These are phyloP conservation scores for Paramormyrops hopkinsi DNA, from an alignment of 2,797 vertebrate species.

Conservation along the genomic window DNA sequence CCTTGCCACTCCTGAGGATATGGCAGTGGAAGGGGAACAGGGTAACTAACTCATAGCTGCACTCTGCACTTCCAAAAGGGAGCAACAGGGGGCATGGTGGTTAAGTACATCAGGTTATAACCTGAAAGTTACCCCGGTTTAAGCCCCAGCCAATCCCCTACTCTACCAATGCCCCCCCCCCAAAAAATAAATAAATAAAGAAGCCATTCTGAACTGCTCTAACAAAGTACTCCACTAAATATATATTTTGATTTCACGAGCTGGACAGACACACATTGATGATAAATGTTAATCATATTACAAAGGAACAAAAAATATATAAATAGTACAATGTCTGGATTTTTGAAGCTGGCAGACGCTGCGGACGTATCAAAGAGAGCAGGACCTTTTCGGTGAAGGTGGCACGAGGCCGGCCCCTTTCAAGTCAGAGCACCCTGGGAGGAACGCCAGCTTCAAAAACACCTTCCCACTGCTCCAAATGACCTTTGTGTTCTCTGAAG, in stretches of 20 bases:
- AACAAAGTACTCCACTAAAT: neutral
- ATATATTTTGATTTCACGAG: neutral
- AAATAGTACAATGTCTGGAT: neutral
- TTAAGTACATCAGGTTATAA: neutral
- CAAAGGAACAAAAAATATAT: slow-evolving; percentile 14
- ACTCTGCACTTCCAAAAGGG: neutral
- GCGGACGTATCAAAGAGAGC: slow-evolving; percentile 28
- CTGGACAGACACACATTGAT: neutral
- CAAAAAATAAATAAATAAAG: neutral
- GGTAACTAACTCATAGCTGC: neutral
- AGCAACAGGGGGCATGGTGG: neutral
- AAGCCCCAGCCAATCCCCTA: neutral
- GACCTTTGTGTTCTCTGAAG: slow-evolving; percentile 68
- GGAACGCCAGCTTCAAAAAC: slow-evolving; percentile 50
- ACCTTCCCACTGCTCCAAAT: slow-evolving; percentile 54
- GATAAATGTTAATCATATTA: neutral
- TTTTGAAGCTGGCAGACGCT: neutral
- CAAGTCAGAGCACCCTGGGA: slow-evolving; percentile 46
- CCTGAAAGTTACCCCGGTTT: neutral
- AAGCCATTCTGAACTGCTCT: neutral
- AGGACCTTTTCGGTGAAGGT: slow-evolving; percentile 10
- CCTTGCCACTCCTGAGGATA: slow-evolving; percentile 91
- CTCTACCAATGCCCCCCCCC: neutral
- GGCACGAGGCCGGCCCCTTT: slow-evolving; percentile 37
- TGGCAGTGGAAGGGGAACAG: neutral